A percentile compares a stretch with the other conserved stretches of the same genome.
Evolutionary conservation across 2,797 vertebrate genomes (phyloP).

Genomic region (Steatocranus sp.): DNA sequence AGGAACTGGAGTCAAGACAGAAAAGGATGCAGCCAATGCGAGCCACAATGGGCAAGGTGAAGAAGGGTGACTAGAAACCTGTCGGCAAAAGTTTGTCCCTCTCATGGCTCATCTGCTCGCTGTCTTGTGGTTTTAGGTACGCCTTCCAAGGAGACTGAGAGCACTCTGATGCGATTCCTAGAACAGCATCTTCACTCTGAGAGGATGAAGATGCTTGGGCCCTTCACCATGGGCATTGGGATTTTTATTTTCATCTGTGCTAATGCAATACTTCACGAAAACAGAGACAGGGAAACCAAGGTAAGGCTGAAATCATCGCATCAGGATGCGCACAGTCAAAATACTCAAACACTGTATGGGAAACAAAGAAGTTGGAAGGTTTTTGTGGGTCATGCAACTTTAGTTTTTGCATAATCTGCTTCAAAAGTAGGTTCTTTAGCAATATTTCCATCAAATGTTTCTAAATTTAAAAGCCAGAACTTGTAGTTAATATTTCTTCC

Average conservation of each 20-base stretch:
- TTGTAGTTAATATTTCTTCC: neutral
- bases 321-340: neutral
- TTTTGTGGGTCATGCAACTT: neutral
- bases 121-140: slow-evolving; percentile 19
- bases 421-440: neutral
- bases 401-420: neutral
- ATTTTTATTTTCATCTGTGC: slow-evolving; percentile 99
- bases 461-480: neutral
- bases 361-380: neutral
- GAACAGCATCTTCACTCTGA: slow-evolving; percentile 91
- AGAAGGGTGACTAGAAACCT: accelerated
- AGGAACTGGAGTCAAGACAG: slow-evolving; percentile 4
- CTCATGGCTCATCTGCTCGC: neutral
- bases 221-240: slow-evolving; percentile 98
- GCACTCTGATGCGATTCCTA: slow-evolving; percentile 83
- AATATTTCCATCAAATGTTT: neutral
- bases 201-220: slow-evolving; percentile 98
- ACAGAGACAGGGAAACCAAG: slow-evolving; percentile 95
- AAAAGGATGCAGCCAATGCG: neutral
- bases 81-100: neutral
- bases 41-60: slow-evolving; percentile 35
- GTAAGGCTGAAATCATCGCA: slow-evolving; percentile 9
- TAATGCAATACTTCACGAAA: slow-evolving; percentile 96
- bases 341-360: neutral
- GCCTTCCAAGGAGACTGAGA: slow-evolving; percentile 25